Percentiles rank a stretch among this genome's conserved stretches.
Conservation (phyloP, 1,140 invertebrate species). For the Danaus melanippus region DNA sequence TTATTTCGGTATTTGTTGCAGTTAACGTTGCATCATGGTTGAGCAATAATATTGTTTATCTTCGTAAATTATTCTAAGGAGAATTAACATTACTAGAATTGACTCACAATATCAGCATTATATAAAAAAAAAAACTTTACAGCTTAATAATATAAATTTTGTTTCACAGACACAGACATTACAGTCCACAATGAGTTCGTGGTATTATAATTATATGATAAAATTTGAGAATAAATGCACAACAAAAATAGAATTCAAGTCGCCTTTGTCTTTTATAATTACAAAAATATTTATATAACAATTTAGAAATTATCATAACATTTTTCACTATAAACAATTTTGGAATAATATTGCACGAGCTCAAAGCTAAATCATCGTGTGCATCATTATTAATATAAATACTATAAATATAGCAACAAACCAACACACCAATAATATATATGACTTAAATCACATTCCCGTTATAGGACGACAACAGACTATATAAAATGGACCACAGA, state of each 20-base stretch:
- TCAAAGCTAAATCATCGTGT: slow-evolving; percentile 64
- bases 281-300: slow-evolving; percentile 69
- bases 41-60: slow-evolving; percentile 65
- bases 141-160: slow-evolving; percentile 45
- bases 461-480: slow-evolving; percentile 37
- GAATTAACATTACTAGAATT: slow-evolving; percentile 67
- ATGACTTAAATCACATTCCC: slow-evolving; percentile 32
- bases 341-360: slow-evolving; percentile 70
- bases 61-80: slow-evolving; percentile 65
- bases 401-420: slow-evolving; percentile 66
- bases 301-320: slow-evolving; percentile 70
- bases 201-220: slow-evolving; percentile 49
- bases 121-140: slow-evolving; percentile 57
- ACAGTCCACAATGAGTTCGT: slow-evolving; percentile 65
- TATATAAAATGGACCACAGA: slow-evolving; percentile 28
- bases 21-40: slow-evolving; percentile 63
- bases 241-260: slow-evolving; percentile 68
- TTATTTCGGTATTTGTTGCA: slow-evolving; percentile 55
- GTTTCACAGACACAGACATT: slow-evolving; percentile 57
- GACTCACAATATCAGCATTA: slow-evolving; percentile 67
- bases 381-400: slow-evolving; percentile 53
- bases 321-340: slow-evolving; percentile 64
- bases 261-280: slow-evolving; percentile 65
- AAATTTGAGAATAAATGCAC: slow-evolving; percentile 70
- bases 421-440: slow-evolving; percentile 38